These are phyloP conservation scores for Herpailurus yagouaroundi DNA, from an alignment of 2,113 vertebrate species.

Conservation along the genomic window DNA sequence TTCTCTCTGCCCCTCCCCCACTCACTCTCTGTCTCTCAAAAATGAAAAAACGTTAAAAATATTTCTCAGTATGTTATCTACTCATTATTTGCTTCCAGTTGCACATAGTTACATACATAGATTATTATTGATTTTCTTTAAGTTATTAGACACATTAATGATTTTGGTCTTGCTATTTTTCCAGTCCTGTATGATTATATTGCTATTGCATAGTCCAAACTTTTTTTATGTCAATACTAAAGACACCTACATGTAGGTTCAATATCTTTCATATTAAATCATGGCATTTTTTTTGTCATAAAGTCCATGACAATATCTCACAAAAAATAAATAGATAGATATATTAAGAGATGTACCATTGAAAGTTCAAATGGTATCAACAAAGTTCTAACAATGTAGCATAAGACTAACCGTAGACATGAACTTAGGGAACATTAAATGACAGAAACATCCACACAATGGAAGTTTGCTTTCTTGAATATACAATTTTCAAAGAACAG, in stretches of 20 bases:
- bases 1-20: too few relatives aligned
- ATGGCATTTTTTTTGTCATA: neutral
- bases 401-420: neutral
- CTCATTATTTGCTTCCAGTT: neutral
- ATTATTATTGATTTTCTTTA: slow-evolving; percentile 4
- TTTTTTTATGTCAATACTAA: neutral
- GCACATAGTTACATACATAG: neutral
- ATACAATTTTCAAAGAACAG: neutral
- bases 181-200: neutral
- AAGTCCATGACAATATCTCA: neutral
- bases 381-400: neutral
- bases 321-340: neutral
- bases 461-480: neutral
- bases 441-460: neutral
- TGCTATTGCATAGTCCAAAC: neutral
- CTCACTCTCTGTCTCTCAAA: too few relatives aligned
- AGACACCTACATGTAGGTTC: neutral
- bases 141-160: neutral
- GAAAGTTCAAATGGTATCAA: neutral
- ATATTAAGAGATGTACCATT: neutral
- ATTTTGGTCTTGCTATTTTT: neutral
- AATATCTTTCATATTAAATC: neutral
- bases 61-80: neutral
- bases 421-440: neutral
- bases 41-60: too few relatives aligned